Conservation (phyloP, 2,797 vertebrate species). For the Antrozous pallidus region DNA sequence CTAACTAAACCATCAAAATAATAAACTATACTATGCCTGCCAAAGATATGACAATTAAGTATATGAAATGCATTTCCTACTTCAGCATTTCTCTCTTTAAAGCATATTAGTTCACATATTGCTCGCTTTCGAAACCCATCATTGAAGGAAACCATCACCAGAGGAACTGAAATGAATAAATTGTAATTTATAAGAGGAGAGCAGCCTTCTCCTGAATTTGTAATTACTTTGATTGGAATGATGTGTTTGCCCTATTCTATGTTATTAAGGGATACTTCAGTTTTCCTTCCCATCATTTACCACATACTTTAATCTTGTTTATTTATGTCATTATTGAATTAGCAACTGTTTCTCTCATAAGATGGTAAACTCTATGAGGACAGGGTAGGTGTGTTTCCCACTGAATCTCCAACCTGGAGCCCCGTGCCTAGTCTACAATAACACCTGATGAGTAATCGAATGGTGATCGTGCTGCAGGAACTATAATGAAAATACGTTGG, state of each 20-base stretch:
- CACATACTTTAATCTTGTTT: neutral
- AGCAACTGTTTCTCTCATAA: neutral
- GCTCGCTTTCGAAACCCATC: slow-evolving; percentile 13
- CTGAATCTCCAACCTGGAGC: neutral
- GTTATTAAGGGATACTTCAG: neutral
- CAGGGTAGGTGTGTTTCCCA: neutral
- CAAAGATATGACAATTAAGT: slow-evolving; percentile 17
- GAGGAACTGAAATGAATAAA: neutral
- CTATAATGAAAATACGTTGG: neutral
- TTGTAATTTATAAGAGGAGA: neutral
- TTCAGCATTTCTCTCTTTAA: slow-evolving; percentile 12
- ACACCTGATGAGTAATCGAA: neutral
- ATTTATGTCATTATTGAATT: neutral
- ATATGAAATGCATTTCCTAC: neutral
- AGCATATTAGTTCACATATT: neutral
- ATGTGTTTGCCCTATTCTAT: neutral
- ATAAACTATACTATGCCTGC: neutral
- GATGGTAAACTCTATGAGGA: neutral
- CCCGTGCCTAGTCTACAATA: neutral
- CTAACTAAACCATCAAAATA: neutral
- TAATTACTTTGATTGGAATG: slow-evolving; percentile 2
- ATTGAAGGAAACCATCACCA: neutral
- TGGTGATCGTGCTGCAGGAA: neutral
- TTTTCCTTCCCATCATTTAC: neutral
- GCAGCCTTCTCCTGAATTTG: neutral